phyloP scores from a whole-genome alignment of 2,888 invertebrate genomes.

The Steromphala cineraria region DNA sequence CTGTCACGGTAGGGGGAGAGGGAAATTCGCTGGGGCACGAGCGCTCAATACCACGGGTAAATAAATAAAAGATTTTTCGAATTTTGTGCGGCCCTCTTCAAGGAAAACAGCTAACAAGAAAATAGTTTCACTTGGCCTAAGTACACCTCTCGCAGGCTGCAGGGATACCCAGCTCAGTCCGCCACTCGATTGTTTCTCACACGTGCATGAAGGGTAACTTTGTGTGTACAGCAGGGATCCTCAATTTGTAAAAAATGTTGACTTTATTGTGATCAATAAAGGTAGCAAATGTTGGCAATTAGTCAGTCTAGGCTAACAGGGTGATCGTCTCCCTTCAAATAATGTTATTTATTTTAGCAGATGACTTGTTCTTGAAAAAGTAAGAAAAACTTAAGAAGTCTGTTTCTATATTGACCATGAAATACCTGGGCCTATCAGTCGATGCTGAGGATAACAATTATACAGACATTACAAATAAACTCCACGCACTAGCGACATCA shows the following conservation, averaged over 20 bases:
- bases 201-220: neutral
- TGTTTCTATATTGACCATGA: neutral
- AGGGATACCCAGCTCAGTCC: neutral
- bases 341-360: neutral
- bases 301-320: no score
- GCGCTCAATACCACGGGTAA: constrained; percentile 19
- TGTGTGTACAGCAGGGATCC: neutral
- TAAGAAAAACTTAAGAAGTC: neutral
- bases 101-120: constrained; percentile 16
- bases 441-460: no score
- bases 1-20: neutral
- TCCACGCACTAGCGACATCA: no score
- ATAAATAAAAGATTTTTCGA: constrained; percentile 13
- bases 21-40: constrained; percentile 7
- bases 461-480: no score
- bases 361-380: neutral
- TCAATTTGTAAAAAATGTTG: neutral
- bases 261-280: neutral
- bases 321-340: no score
- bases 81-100: constrained; percentile 4
- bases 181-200: neutral
- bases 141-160: neutral
- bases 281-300: no score
- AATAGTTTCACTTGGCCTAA: neutral
- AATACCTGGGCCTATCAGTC: neutral